Conservation (phyloP, 2,797 vertebrate genomes). For the Melanotaenia nigrans region DNA sequence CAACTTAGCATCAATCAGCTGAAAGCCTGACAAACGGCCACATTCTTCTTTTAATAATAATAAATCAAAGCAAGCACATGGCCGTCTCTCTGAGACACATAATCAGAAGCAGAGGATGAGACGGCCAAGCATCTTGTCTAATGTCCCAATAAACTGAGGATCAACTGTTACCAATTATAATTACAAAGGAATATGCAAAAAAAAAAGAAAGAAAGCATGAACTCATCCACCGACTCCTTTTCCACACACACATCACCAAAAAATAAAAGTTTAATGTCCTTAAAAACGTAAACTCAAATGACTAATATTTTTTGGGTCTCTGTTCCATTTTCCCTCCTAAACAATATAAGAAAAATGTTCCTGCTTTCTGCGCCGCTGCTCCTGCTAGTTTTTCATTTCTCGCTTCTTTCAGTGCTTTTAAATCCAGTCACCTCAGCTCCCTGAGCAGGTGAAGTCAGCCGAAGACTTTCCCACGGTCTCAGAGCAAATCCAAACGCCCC, state of each 20-base stretch:
- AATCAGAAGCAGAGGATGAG: slow-evolving; percentile 68
- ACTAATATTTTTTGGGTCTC: slow-evolving; percentile 17
- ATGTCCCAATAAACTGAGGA: slow-evolving; percentile 63
- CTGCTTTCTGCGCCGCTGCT: slow-evolving; percentile 25
- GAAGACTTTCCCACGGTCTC: slow-evolving; percentile 87
- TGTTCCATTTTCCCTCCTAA: slow-evolving; percentile 19
- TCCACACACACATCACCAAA: slow-evolving; percentile 15
- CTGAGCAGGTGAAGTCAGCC: slow-evolving; percentile 86
- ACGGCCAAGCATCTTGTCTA: slow-evolving; percentile 70
- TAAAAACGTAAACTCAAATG: slow-evolving; percentile 8
- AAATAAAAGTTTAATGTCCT: slow-evolving; percentile 29
- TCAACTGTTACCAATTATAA: slow-evolving; percentile 75
- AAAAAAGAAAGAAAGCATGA: slow-evolving; percentile 54
- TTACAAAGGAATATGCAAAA: slow-evolving; percentile 61
- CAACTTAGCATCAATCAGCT: slow-evolving; percentile 63
- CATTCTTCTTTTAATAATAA: slow-evolving; percentile 67
- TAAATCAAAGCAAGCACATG: slow-evolving; percentile 69
- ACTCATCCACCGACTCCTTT: slow-evolving; percentile 56
- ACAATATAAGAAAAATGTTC: slow-evolving; percentile 27
- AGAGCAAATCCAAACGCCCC: slow-evolving; percentile 82
- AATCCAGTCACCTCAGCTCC: slow-evolving; percentile 81
- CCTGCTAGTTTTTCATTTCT: slow-evolving; percentile 68
- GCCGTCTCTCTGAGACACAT: slow-evolving; percentile 52
- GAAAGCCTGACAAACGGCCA: slow-evolving; percentile 60
- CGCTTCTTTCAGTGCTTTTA: slow-evolving; percentile 75